phyloP scores from a whole-genome alignment of 92 coral and sea anemone species.

The Palythoa grandis region DNA sequence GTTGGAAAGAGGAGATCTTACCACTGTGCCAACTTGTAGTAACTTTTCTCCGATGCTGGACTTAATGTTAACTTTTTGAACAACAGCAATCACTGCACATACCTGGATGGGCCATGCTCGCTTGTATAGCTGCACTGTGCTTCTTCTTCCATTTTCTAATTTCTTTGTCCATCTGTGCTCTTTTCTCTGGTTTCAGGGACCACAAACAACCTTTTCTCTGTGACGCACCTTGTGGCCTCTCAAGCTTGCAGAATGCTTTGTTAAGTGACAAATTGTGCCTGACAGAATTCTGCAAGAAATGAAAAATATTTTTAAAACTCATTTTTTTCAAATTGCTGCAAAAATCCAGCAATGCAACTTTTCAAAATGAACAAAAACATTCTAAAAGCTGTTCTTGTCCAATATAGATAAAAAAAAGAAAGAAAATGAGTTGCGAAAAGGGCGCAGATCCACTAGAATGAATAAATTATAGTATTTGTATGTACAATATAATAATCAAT shows the following conservation, averaged over 20 bases:
- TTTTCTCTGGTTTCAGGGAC: conserved; percentile 96
- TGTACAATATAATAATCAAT: too few species aligned
- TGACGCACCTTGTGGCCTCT: conserved; percentile 98
- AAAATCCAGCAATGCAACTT: neutral
- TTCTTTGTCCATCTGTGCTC: conserved; percentile 97
- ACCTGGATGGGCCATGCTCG: conserved; percentile 99
- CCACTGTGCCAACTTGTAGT: too few species aligned
- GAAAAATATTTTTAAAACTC: neutral
- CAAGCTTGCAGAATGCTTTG: conserved; percentile 98
- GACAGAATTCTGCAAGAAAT: conserved; percentile 83
- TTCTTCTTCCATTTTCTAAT: conserved; percentile 98
- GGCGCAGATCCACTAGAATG: too few species aligned
- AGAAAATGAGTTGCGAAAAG: too few species aligned
- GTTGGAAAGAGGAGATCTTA: too few species aligned
- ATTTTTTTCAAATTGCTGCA: neutral
- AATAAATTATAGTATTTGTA: too few species aligned
- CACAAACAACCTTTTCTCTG: conserved; percentile 98
- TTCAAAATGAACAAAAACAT: too few species aligned
- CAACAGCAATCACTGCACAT: neutral
- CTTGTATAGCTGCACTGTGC: conserved; percentile 96
- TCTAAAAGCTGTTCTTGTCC: too few species aligned
- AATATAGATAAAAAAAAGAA: too few species aligned
- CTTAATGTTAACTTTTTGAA: too few species aligned
- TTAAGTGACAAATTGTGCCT: conserved; percentile 94
- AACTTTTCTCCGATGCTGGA: too few species aligned